phyloP scores from a whole-genome alignment of 1,140 invertebrate species.

The Bombus huntii region DNA sequence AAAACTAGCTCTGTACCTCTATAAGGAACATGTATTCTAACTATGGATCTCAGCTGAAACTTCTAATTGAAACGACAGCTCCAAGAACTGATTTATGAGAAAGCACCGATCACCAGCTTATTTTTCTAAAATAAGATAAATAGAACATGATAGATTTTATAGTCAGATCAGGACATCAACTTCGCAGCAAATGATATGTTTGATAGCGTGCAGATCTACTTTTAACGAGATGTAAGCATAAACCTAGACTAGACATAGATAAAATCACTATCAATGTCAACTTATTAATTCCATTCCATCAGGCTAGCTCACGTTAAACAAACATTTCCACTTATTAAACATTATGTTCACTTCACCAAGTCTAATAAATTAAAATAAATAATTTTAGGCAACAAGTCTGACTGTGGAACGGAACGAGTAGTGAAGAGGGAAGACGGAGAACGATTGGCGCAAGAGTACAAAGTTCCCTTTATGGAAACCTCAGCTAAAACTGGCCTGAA shows the following conservation, averaged over 20 bases:
- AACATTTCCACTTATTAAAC: neutral
- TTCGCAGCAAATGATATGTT: neutral
- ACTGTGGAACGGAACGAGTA: slow-evolving; percentile 88
- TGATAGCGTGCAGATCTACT: neutral
- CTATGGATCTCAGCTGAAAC: neutral
- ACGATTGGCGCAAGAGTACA: slow-evolving; percentile 90
- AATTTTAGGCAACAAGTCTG: slow-evolving; percentile 91
- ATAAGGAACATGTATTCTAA: neutral
- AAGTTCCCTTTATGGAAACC: slow-evolving; percentile 94
- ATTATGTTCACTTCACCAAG: neutral
- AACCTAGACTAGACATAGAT: too few relatives aligned
- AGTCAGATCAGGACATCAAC: neutral
- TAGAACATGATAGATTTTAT: neutral
- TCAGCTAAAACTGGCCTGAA: slow-evolving; percentile 93
- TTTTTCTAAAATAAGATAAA: neutral
- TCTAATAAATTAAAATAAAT: slow-evolving; percentile 12
- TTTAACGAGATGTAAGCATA: too few relatives aligned
- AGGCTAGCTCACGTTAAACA: neutral
- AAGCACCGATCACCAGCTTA: neutral
- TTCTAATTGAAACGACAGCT: neutral
- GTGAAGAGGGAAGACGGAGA: slow-evolving; percentile 92
- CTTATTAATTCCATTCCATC: neutral
- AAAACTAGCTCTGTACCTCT: too few relatives aligned
- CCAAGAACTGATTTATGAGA: neutral
- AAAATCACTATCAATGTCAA: neutral